Percentiles rank a stretch among this genome's conserved stretches.
phyloP scores from a whole-genome alignment of 2,888 invertebrate genomes.

The Clunio marinus region DNA sequence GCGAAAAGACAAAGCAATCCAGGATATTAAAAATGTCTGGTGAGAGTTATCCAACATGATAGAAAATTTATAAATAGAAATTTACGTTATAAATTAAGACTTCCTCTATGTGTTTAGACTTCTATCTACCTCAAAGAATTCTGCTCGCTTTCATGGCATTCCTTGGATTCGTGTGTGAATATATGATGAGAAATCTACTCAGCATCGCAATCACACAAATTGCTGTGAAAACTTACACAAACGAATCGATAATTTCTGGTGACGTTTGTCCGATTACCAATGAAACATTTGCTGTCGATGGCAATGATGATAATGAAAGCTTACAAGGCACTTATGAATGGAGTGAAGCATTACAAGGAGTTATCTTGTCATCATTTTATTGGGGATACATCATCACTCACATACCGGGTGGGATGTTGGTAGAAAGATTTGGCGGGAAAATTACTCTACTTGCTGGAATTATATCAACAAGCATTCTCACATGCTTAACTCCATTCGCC shows the following conservation, averaged over 20 bases:
- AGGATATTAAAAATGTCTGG: no score
- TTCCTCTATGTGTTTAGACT: no score
- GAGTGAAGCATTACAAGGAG: conserved; percentile 62
- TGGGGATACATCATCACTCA: conserved; percentile 74
- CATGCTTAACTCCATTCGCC: conserved; percentile 21
- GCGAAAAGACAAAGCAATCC: no score
- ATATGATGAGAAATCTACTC: conserved; percentile 62
- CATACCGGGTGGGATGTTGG: conserved; percentile 68
- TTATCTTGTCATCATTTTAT: conserved; percentile 70
- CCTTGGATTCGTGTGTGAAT: conserved; percentile 60
- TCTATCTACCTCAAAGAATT: conserved; percentile 55
- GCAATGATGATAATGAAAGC: conserved; percentile 50
- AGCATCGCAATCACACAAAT: conserved; percentile 63
- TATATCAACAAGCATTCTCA: conserved; percentile 27
- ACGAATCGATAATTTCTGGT: background rate
- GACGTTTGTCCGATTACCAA: conserved; percentile 10
- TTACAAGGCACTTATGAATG: conserved; percentile 54
- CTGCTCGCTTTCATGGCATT: conserved; percentile 61
- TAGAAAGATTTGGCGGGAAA: conserved; percentile 72
- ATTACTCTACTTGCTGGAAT: conserved; percentile 43
- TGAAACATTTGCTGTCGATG: background rate
- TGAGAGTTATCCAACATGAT: no score
- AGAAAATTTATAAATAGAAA: no score
- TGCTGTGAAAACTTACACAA: conserved; percentile 46
- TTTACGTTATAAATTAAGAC: no score